Base-by-base conservation (phyloP, 2,113 vertebrate species). In the Ploceus nigricollis region DNA sequence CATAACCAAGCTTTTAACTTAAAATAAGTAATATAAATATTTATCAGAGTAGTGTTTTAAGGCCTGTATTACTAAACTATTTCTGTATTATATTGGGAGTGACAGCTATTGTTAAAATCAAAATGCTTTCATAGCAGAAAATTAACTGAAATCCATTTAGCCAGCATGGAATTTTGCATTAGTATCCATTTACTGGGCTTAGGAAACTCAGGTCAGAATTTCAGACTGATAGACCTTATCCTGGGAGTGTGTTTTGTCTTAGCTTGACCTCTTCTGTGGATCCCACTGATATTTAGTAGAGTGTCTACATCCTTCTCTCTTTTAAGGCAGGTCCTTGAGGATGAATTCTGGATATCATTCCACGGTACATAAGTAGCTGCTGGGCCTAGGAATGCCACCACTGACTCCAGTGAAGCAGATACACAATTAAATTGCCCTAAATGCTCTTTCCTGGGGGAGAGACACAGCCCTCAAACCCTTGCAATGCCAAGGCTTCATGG, bases 11-110 rank as follows among this genome's bases (percentile, higher is more conserved):
- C 90, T 96, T 96, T 97, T 96, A 96, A 97, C 88, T 96, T 94
- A 92, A 96, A 97, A 96, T 94, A 95, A 94, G 93, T 93, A 90
- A 93, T 77, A 90, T 94, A 97, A 97, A 97, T 97, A 97, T 96
- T 97, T 97, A 96, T 90, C 48, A 82, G 40, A 92, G 64, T 78
- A 80, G 86, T 90, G 86, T 84, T 94, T 93, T 93, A 96, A 95
- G 86, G 82, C 57, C 82, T 79, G 88, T 96, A 96, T 92, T 94
- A 84, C 82, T 79, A 76, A 94, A 92, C 86, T 61, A 75, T 93
- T 92, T 84, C 80, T 90, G 82, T 69, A 92, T 95, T 89, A 92
- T 86, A 92, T 87, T 92, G 60, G 37, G 53, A 95, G 57, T 71
- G 80, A 97, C 85, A 93, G 82, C 88, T 92, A 94, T 96, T 95